Conservation (phyloP, 2,113 vertebrate species). For the Dascyllus trimaculatus region DNA sequence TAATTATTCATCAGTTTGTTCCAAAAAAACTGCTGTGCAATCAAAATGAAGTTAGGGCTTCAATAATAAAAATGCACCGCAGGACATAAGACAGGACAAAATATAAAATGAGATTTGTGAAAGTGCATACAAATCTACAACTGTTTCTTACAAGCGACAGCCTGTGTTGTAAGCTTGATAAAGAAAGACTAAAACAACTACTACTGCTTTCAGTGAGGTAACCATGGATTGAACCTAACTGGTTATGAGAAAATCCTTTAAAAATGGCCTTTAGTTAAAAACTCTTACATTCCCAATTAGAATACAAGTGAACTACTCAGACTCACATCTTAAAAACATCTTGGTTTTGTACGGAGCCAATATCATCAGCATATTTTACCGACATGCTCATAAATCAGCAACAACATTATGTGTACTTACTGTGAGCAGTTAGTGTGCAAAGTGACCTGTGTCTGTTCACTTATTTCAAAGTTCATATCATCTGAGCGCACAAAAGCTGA, state of each 20-base stretch:
- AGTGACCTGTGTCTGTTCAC: conserved; percentile 15
- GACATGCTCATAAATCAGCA: conserved; percentile 17
- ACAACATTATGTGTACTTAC: neutral
- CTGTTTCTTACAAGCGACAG: neutral
- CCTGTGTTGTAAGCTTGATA: too few species aligned
- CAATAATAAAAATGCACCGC: neutral
- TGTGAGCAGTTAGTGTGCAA: neutral
- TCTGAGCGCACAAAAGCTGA: conserved; percentile 1
- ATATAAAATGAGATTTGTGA: neutral
- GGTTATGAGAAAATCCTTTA: too few species aligned
- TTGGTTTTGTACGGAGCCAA: neutral
- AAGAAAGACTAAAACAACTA: too few species aligned
- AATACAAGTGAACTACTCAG: neutral
- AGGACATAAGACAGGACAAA: neutral
- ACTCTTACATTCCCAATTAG: too few species aligned
- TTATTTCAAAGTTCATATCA: conserved; percentile 5
- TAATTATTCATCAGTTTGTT: conserved; percentile 26
- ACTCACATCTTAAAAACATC: neutral
- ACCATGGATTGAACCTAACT: too few species aligned
- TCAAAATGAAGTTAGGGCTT: neutral
- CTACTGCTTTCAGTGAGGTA: too few species aligned
- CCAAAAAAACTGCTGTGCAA: neutral
- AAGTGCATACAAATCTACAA: neutral
- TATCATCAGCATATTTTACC: neutral
- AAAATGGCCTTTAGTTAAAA: too few species aligned